Conservation (phyloP, 2,797 vertebrate genomes). For the Muscicapa striata region DNA sequence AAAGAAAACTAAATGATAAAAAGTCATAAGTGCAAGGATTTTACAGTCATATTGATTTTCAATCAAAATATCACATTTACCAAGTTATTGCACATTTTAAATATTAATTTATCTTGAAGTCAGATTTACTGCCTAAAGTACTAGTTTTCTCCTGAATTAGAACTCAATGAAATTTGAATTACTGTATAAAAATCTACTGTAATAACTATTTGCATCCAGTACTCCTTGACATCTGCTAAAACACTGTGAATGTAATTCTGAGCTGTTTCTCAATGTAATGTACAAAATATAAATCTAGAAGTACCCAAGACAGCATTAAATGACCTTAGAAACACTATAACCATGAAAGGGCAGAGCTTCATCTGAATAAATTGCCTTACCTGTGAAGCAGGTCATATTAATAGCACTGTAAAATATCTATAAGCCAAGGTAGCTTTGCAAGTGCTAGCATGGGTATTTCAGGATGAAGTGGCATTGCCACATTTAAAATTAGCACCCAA, state of each 20-base stretch:
- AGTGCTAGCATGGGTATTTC: not conserved
- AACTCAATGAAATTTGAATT: slow-evolving; percentile 31
- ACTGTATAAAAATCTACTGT: not conserved
- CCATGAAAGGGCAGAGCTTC: not conserved
- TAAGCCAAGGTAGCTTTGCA: not conserved
- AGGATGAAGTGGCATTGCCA: not conserved
- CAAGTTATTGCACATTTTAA: slow-evolving; percentile 7
- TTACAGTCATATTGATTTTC: slow-evolving; percentile 42
- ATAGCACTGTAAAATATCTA: not conserved
- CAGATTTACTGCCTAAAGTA: slow-evolving; percentile 19
- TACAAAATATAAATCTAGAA: not conserved
- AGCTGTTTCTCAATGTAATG: not conserved
- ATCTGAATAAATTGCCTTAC: not conserved
- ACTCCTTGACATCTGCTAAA: not conserved
- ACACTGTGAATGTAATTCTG: not conserved
- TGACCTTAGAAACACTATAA: not conserved
- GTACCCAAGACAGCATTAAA: not conserved
- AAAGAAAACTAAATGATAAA: slow-evolving; percentile 39
- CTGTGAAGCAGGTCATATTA: not conserved
- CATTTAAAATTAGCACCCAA: not conserved
- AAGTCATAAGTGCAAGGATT: not conserved
- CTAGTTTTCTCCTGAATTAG: slow-evolving; percentile 38
- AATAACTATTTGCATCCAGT: slow-evolving; percentile 11
- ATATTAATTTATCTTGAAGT: slow-evolving; percentile 19
- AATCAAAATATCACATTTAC: slow-evolving; percentile 25